phyloP scores from a whole-genome alignment of 2,113 vertebrate genomes.

The Colossoma macropomum region DNA sequence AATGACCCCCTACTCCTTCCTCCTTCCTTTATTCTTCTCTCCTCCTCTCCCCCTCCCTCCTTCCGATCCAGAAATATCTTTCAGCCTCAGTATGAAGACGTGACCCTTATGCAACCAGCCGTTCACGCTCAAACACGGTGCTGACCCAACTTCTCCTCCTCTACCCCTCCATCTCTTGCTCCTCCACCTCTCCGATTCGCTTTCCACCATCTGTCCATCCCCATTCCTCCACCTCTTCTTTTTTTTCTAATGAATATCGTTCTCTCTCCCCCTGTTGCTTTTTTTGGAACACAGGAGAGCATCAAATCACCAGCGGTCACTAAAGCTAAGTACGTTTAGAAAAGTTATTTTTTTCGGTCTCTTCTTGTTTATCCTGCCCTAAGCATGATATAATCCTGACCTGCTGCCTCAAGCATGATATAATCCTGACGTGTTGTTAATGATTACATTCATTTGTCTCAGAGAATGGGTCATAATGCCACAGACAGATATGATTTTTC shows the following conservation, averaged over 20 bases:
- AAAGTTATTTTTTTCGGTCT: too few relatives aligned
- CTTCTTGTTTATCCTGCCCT: too few relatives aligned
- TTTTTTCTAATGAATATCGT: neutral
- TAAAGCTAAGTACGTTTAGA: too few relatives aligned
- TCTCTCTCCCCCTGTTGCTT: neutral
- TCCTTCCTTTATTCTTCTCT: neutral
- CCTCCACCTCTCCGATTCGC: neutral
- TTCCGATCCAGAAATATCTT: constrained; percentile 17
- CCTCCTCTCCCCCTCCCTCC: neutral
- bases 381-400: neutral
- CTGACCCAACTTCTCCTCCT: neutral
- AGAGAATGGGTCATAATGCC: neutral
- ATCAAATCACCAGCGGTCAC: too few relatives aligned
- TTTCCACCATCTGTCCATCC: neutral
- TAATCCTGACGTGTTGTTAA: neutral
- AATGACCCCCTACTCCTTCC: neutral
- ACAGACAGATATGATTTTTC: neutral
- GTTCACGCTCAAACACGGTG: neutral
- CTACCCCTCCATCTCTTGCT: neutral
- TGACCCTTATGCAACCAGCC: constrained; percentile 34
- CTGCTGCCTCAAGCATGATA: neutral
- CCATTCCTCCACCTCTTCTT: neutral
- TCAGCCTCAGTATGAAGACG: neutral
- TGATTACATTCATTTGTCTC: neutral
- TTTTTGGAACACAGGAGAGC: too few relatives aligned